These are phyloP conservation scores for Bovichtus variegatus DNA, from an alignment of 2,797 vertebrate genomes.

Conservation along the genomic window DNA sequence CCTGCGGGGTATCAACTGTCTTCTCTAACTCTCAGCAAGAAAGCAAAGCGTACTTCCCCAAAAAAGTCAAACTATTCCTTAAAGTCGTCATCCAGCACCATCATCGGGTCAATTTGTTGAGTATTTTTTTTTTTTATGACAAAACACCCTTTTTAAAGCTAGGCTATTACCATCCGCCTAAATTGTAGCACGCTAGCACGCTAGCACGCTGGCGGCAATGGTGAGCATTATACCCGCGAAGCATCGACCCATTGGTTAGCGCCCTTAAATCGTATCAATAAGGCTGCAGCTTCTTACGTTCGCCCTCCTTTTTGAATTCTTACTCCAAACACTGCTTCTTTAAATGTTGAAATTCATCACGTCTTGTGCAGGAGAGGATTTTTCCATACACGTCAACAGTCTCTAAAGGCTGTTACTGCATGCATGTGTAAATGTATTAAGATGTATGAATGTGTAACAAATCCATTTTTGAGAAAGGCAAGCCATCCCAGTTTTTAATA, in stretches of 20 bases:
- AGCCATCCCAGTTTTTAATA: background rate
- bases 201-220: too few species aligned
- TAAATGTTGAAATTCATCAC: conserved; percentile 6
- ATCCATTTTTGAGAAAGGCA: background rate
- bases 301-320: background rate
- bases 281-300: background rate
- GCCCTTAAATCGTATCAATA: conserved; percentile 6
- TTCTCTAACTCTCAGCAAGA: background rate
- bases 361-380: conserved; percentile 18
- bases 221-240: background rate
- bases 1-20: background rate
- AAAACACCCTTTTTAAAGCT: too few species aligned
- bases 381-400: background rate
- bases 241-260: background rate
- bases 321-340: background rate
- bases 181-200: background rate
- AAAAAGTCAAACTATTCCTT: too few species aligned
- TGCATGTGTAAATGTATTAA: background rate
- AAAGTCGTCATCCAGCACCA: too few species aligned
- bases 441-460: background rate
- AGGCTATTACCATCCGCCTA: too few species aligned
- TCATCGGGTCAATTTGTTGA: too few species aligned
- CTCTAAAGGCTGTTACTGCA: background rate
- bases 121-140: too few species aligned
- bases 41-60: too few species aligned